Evolutionary conservation across 2,888 invertebrate species (phyloP), one percentile per base, ranked within the genome.

Genomic region (Lottia scabra): DNA sequence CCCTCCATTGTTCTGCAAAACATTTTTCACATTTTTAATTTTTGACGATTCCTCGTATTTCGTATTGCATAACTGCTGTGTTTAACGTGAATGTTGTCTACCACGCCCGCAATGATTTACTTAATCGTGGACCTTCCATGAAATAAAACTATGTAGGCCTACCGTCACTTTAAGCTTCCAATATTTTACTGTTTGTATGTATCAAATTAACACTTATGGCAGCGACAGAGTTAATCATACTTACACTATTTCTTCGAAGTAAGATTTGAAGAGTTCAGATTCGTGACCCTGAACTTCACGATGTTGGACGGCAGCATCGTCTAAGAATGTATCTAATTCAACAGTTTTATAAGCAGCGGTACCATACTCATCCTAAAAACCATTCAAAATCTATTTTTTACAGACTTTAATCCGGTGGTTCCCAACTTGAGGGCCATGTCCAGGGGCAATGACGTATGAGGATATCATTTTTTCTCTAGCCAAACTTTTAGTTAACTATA

Each of bases 271-370:
- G 26, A 86, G 81, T 45, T 82, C 82, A 8, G 87, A 88, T 75
- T 89, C 89, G 68, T 84, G 82, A 5, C 83, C 86, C 72, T 88
- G 86, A 23, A 88, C 88, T 71, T 89, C 89, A 38, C 89, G 70
- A 76, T 89, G 89, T 69, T 89, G 89, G 12, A 89, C 81, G 3
- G 89, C 85, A 16, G 72, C 77, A 74, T 89, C 89, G 71, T 88
- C 84, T 6, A 89, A 81, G 68, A 79, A 85, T 5, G 85, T 88
- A 78, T 89, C 89, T 65, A 89, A 79, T 71, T 89, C 89, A 2
- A 89, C 89, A 1, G 89, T 89, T 78, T 89, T 89, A 83, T 89
- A 89, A 16, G 89, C 89, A 1, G 89, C 89, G 1, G 88, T 88
- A 6, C 87, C 89, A 70, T 89, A 89, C 76, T 89, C 89, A 76